Conservation (phyloP, 2,888 invertebrate genomes). For the Standfussiana lucernea region DNA sequence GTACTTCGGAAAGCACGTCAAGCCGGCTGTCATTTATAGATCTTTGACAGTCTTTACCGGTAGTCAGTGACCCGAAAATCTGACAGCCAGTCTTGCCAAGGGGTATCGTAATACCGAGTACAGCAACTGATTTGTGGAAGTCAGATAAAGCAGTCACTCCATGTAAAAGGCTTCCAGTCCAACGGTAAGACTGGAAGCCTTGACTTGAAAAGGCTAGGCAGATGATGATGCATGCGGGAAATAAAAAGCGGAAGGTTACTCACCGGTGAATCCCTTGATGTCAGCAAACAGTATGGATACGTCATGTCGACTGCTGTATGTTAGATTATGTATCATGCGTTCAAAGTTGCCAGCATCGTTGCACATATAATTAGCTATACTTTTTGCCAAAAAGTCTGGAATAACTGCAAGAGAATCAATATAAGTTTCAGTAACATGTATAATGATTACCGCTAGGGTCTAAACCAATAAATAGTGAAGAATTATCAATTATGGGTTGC, state of each 20-base stretch:
- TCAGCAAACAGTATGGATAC: constrained; percentile 99
- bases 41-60: no score
- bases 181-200: no score
- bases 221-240: background rate
- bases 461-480: background rate
- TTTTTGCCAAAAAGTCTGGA: constrained; percentile 97
- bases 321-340: constrained; percentile 94
- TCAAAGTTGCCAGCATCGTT: constrained; percentile 93
- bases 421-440: no score
- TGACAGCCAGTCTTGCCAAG: no score
- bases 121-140: no score
- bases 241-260: constrained; percentile 28
- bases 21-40: no score
- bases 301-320: constrained; percentile 96
- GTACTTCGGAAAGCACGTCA: no score
- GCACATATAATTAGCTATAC: constrained; percentile 97
- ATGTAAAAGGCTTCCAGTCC: no score
- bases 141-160: background rate
- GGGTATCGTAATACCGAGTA: no score
- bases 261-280: constrained; percentile 98
- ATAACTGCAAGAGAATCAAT: constrained; percentile 91
- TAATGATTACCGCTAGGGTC: background rate
- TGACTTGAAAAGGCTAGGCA: no score
- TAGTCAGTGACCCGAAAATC: no score
- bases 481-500: background rate